A percentile compares a stretch with the other conserved stretches of the same genome.
phyloP scores from a whole-genome alignment of 2,888 invertebrate genomes.

The Platycnemis pennipes region DNA sequence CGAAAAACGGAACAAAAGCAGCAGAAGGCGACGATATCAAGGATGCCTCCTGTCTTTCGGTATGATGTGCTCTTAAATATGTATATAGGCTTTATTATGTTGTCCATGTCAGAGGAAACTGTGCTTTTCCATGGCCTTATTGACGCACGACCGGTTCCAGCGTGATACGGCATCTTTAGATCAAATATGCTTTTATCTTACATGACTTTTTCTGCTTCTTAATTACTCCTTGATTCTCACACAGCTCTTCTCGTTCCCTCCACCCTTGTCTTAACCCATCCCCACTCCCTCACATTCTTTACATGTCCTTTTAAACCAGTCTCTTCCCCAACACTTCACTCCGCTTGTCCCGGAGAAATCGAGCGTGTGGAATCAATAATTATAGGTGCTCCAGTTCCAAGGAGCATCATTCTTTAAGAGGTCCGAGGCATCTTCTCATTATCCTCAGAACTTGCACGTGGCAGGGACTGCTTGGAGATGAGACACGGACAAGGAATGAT shows the following conservation, averaged over 20 bases:
- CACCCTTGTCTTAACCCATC: background rate
- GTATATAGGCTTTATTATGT: background rate
- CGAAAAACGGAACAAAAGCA: background rate
- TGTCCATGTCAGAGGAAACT: background rate
- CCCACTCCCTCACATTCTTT: background rate
- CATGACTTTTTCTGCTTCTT: background rate
- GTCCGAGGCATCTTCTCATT: background rate
- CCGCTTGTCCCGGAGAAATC: background rate
- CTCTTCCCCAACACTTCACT: background rate
- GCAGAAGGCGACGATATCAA: background rate
- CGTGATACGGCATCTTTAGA: background rate
- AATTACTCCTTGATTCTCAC: background rate
- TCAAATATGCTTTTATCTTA: background rate
- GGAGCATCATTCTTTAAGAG: background rate
- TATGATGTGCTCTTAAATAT: background rate
- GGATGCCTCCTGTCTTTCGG: background rate
- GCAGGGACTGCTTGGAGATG: background rate
- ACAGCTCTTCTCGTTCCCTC: background rate
- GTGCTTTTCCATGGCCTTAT: background rate
- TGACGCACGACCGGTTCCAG: background rate
- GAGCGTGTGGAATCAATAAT: background rate
- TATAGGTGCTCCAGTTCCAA: background rate
- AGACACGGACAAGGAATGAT: background rate
- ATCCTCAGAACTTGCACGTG: background rate
- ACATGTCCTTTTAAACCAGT: background rate